Evolutionary conservation across 2,113 vertebrate genomes (phyloP).

Genomic region (Limanda limanda): DNA sequence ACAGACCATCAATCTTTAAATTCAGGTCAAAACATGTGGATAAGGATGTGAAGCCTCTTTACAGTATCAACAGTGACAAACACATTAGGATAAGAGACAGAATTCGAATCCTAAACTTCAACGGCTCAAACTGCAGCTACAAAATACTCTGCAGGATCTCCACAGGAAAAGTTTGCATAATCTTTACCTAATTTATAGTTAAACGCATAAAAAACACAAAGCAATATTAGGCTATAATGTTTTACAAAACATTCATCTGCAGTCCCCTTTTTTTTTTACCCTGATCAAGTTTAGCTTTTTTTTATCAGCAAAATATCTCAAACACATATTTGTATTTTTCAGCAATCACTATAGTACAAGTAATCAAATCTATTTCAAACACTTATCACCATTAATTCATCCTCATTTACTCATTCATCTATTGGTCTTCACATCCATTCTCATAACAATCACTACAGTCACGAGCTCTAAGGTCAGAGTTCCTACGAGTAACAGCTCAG

Average conservation of each 20-base stretch:
- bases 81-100: too few relatives aligned
- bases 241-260: too few relatives aligned
- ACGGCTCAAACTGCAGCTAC: background rate
- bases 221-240: too few relatives aligned
- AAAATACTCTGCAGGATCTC: background rate
- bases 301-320: too few relatives aligned
- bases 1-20: background rate
- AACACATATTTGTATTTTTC: too few relatives aligned
- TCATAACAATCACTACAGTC: background rate
- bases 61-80: background rate
- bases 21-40: background rate
- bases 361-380: too few relatives aligned
- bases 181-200: too few relatives aligned
- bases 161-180: background rate
- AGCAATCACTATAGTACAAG: too few relatives aligned
- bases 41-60: background rate
- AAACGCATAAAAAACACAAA: too few relatives aligned
- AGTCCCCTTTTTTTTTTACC: too few relatives aligned
- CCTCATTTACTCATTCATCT: background rate
- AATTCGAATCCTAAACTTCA: background rate
- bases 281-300: too few relatives aligned
- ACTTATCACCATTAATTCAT: too few relatives aligned
- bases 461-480: background rate
- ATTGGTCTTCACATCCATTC: background rate
- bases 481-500: slow-evolving; percentile 6